Evolutionary conservation across 1,140 invertebrate species (phyloP), one percentile per base, ranked within the genome.

Genomic region (Ceratina australensis): DNA sequence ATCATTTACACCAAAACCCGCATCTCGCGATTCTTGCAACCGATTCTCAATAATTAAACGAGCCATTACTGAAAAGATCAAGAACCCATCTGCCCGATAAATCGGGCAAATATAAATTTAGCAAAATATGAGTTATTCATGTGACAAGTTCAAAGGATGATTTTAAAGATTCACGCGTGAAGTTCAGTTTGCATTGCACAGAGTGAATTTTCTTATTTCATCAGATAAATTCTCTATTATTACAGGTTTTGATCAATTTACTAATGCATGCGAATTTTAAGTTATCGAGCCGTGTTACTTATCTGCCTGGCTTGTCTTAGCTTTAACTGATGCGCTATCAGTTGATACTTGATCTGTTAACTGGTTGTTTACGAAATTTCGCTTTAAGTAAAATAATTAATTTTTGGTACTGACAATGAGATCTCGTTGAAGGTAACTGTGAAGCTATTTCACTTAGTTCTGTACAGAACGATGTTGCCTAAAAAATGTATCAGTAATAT

Each of bases 11-110:
- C 18, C 50, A 72, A 24, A 80, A 84, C 68, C 26, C 52, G 8
- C 18, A 71, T 33, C 59, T 90, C 2, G 52, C 66, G 8, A 15
- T 64, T 47, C 71, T 82, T 77, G 22, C 13, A 57, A 0, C 0
- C 0, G 8, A 52, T 52, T 10, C 52, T 10, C 52, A 50, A 57
- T 5, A 74, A 57, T 16, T 57, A 61, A 67, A 52, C 66, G 42
- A 73, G 3, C 13, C 50, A 66, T 88, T 86, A 92, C 79, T 92
- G 91, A 92, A 95, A 95, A 47, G 95, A 95, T 95, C 95, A 94
- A 73, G 95, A 95, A 81, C 95, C 95, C 94, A 95, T 95, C 92
- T 95, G 95, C 78, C 95, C 95, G 84, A 95, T 95, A 83, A n/a
- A n/a, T n/a, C n/a, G n/a, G n/a, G n/a, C n/a, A 79, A 63, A 22